These are phyloP conservation scores for Poeciliopsis retropinna DNA, from an alignment of 2,113 vertebrate genomes.

Conservation along the genomic window DNA sequence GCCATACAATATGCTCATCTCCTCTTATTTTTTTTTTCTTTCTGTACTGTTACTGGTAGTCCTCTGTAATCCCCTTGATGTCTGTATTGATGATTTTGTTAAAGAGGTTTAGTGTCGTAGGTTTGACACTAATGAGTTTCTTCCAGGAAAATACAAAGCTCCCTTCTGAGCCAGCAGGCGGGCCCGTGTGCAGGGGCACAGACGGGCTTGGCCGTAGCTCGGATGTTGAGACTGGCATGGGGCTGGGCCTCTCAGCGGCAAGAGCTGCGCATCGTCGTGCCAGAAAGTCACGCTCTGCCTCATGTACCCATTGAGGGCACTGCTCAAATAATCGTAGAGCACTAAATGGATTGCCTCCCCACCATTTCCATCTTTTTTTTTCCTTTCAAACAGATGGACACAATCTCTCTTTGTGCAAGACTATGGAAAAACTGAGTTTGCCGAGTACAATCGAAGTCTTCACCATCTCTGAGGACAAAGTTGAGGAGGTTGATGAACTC, in stretches of 20 bases:
- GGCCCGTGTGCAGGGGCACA: conserved; percentile 46
- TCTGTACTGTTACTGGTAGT: conserved; percentile 44
- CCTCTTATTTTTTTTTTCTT: conserved; percentile 33
- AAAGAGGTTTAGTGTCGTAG: conserved; percentile 65
- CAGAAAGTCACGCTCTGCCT: conserved; percentile 67
- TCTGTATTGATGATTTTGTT: conserved; percentile 70
- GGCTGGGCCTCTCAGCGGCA: conserved; percentile 51
- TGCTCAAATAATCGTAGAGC: conserved; percentile 49
- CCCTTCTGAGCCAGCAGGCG: conserved; percentile 51
- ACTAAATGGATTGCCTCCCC: conserved; percentile 33
- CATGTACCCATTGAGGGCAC: conserved; percentile 61
- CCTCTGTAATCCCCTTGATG: conserved; percentile 70
- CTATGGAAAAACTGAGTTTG: conserved; percentile 64
- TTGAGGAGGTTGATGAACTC: conserved; percentile 62
- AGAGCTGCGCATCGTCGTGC: conserved; percentile 60
- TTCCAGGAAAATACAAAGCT: conserved; percentile 63
- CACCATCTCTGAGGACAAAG: conserved; percentile 48
- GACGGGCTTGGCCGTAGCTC: conserved; percentile 52
- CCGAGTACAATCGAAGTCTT: conserved; percentile 61
- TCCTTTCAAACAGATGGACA: conserved; percentile 49
- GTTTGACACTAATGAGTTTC: conserved; percentile 52
- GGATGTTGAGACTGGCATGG: conserved; percentile 52
- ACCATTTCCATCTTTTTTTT: conserved; percentile 3
- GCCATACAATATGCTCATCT: conserved; percentile 50
- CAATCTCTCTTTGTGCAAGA: conserved; percentile 62